phyloP scores from a whole-genome alignment of 2,113 vertebrate genomes.

The Aspiorhynchus laticeps region DNA sequence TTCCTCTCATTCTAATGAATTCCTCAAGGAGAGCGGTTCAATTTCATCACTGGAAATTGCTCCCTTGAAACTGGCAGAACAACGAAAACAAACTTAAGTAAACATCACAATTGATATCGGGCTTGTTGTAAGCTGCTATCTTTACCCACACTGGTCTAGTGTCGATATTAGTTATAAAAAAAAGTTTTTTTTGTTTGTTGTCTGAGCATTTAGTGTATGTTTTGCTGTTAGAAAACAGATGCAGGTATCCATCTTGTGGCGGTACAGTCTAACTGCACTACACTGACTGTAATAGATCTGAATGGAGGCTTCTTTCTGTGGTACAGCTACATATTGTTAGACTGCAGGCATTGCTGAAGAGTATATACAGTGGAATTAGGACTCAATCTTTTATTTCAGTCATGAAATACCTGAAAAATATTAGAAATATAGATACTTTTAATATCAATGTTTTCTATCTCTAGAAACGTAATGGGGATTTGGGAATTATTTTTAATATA shows the following conservation, averaged over 20 bases:
- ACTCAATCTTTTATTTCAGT: neutral
- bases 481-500: no score
- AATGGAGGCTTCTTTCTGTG: neutral
- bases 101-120: constrained; percentile 73
- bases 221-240: constrained; percentile 27
- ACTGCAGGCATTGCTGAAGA: neutral
- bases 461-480: neutral
- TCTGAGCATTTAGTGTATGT: neutral
- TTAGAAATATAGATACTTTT: neutral
- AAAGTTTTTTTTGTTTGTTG: neutral
- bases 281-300: neutral
- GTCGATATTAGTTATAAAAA: neutral
- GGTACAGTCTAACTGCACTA: constrained; percentile 65
- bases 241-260: constrained; percentile 78
- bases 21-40: constrained; percentile 73
- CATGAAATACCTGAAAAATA: neutral
- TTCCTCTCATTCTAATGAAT: constrained; percentile 73
- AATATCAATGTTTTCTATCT: neutral
- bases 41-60: constrained; percentile 73
- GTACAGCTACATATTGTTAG: neutral
- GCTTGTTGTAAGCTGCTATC: constrained; percentile 47
- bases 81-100: constrained; percentile 76
- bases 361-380: neutral
- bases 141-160: constrained; percentile 14
- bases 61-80: constrained; percentile 70